Conservation (phyloP, 2,113 vertebrate species). For the Crotalus viridis region DNA sequence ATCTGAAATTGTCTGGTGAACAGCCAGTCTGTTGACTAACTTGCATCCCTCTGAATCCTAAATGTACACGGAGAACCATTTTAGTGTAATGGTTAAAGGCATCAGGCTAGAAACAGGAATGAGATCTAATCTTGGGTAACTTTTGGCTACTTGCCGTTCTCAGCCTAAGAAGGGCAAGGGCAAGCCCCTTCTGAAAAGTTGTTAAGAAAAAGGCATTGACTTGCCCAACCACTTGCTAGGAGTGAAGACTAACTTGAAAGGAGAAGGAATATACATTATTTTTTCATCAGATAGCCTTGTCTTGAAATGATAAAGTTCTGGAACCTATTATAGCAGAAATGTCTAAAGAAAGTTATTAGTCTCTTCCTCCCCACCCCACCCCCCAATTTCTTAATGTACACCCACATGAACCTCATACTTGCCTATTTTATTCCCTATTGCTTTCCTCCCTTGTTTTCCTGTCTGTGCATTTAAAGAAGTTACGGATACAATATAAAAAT, state of each 20-base stretch:
- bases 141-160: background rate
- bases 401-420: constrained; percentile 16
- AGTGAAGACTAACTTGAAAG: background rate
- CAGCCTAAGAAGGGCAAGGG: background rate
- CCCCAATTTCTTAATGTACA: background rate
- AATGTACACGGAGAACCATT: constrained; percentile 27
- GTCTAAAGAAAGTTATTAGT: constrained; percentile 71
- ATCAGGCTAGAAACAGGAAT: background rate
- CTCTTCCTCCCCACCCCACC: constrained; percentile 41
- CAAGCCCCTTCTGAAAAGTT: background rate
- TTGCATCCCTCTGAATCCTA: background rate
- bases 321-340: constrained; percentile 75
- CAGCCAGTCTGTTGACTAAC: constrained; percentile 5
- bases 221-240: background rate
- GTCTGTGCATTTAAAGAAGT: constrained; percentile 38
- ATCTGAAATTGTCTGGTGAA: background rate
- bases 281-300: constrained; percentile 57
- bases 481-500: constrained; percentile 16
- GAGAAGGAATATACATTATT: constrained; percentile 37
- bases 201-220: background rate
- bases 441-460: constrained; percentile 50
- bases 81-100: background rate
- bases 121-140: background rate
- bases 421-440: constrained; percentile 58
- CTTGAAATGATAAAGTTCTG: constrained; percentile 71